Conservation (phyloP, 2,888 invertebrate genomes). For the Thalpophila matura region DNA sequence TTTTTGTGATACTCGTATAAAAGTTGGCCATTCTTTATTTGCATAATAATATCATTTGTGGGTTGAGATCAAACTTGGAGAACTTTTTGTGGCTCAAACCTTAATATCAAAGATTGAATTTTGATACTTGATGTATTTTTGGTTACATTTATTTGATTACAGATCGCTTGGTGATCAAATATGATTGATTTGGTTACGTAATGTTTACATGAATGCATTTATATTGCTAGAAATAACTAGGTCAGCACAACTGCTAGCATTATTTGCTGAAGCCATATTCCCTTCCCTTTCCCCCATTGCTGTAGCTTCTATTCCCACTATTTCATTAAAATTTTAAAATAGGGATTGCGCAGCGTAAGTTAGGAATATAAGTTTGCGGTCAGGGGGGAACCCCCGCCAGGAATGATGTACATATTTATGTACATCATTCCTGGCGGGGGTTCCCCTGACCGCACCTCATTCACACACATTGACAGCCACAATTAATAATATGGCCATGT, state of each 20-base stretch:
- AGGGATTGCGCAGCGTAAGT: no score
- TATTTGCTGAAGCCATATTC: not conserved
- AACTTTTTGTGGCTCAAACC: conserved; percentile 29
- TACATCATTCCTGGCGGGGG: no score
- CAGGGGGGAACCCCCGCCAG: no score
- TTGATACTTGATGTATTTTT: conserved; percentile 36
- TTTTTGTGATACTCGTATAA: conserved; percentile 45
- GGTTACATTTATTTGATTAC: conserved; percentile 9
- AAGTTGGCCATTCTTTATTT: conserved; percentile 55
- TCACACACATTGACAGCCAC: no score
- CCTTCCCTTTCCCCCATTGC: no score
- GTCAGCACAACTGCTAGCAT: not conserved
- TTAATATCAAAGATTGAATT: conserved; percentile 46
- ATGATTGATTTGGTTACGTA: conserved; percentile 3
- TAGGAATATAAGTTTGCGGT: no score
- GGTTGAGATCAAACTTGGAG: conserved; percentile 42
- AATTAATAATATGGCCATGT: no score
- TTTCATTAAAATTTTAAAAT: no score
- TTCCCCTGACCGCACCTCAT: no score
- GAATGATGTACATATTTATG: no score
- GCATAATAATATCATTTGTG: conserved; percentile 62
- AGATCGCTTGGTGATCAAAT: conserved; percentile 4
- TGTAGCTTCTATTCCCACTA: no score
- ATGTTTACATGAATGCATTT: not conserved
- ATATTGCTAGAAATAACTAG: not conserved